Percentiles rank a stretch among this genome's conserved stretches.
These are phyloP conservation scores for Mesocricetus auratus DNA, from an alignment of 2,113 vertebrate species.

Conservation along the genomic window DNA sequence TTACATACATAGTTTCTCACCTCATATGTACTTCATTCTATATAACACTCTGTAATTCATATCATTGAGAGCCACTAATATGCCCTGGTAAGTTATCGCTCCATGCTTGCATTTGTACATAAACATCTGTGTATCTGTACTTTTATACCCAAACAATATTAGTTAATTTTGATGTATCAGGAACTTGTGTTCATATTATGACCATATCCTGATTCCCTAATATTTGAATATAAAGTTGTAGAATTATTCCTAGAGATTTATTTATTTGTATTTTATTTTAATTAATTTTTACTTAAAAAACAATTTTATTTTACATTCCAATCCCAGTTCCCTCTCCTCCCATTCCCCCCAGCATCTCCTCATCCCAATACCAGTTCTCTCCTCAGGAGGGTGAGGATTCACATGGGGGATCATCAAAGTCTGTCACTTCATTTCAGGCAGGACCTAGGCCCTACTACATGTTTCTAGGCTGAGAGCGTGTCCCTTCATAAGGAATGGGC, in stretches of 20 bases:
- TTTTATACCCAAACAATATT: not conserved
- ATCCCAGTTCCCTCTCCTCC: too few species aligned
- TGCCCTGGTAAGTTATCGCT: not conserved
- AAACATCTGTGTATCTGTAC: not conserved
- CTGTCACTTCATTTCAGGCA: too few species aligned
- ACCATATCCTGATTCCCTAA: not conserved
- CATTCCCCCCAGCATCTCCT: too few species aligned
- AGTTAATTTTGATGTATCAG: not conserved
- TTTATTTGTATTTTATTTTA: not conserved
- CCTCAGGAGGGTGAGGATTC: too few species aligned
- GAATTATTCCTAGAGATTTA: not conserved
- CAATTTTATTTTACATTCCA: too few species aligned
- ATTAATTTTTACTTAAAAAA: too few species aligned
- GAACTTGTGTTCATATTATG: not conserved
- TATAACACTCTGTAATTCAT: not conserved
- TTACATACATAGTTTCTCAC: not conserved
- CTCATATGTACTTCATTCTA: not conserved
- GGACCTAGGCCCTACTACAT: too few species aligned
- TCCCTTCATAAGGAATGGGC: too few species aligned
- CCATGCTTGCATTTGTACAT: not conserved
- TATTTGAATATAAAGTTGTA: not conserved
- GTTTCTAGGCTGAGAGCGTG: too few species aligned
- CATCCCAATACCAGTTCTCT: too few species aligned
- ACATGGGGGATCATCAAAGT: too few species aligned
- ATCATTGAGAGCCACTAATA: not conserved